Evolutionary conservation across 2,888 invertebrate genomes (phyloP), one percentile per base, ranked within the genome.

Genomic region (Laothoe populi): DNA sequence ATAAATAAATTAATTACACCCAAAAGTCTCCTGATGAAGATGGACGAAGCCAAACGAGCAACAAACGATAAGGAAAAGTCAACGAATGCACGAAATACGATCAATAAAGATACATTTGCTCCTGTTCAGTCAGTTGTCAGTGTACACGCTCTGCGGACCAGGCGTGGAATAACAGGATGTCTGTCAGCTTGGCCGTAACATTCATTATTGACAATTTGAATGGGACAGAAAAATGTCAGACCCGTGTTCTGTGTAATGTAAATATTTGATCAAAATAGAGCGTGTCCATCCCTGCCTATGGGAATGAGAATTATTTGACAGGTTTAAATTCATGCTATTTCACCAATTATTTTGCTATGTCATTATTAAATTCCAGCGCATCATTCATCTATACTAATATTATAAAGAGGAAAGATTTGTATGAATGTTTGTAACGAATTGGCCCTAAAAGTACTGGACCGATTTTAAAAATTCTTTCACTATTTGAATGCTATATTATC

Each of bases 161-260:
- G 64, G 66, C 69, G 71, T 48, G 60, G 66, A 13, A 35, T 23
- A 24, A 26, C 46, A 23, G 38, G 38, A 26, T 16, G 40, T 35
- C 64, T 64, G 63, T 66, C 65, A 64, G 65, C 63, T 65, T 63
- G 63, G 63, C 57, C 60, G 59, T 63, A 66, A 82, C 84, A 84
- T 86, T 84, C 83, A 87, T 87, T 86, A 88, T 86, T 86, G 83
- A 86, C 84, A 82, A 82, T 82, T 75, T 82, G 78, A 85, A 88
- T 82, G 75, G 77, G 76, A 74, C 71, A 80, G 81, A 84, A 86
- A 88, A 87, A 86, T 78, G 88, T 87, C 90, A 84, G 83, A 83
- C 86, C 84, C 84, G 75, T 75, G 82, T 86, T 86, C 78, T 79
- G 75, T 72, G 74, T 73, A 71, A 78, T 77, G 78, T 89, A 81